Evolutionary conservation across 2,113 vertebrate genomes (phyloP).

Genomic region (Percopsis transmontana): DNA sequence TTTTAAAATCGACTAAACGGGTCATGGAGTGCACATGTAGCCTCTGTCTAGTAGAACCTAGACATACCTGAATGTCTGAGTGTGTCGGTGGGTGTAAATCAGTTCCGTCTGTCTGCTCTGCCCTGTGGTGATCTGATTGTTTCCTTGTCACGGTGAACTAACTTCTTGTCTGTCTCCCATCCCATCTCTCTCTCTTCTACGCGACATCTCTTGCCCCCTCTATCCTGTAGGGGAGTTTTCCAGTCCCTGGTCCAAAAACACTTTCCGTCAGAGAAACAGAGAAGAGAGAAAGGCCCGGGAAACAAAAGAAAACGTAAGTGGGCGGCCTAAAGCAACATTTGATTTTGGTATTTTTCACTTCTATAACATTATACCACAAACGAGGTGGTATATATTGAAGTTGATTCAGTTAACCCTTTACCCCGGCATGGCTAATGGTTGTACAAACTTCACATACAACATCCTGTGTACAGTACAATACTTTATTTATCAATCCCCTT

Average conservation of each 20-base stretch:
- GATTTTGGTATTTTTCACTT: neutral
- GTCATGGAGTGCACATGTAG: neutral
- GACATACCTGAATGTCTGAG: slow-evolving; percentile 33
- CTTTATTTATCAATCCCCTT: too few relatives aligned
- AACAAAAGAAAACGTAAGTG: slow-evolving; percentile 93
- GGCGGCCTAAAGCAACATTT: neutral
- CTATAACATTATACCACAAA: neutral
- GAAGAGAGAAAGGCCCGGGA: slow-evolving; percentile 85
- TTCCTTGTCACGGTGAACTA: slow-evolving; percentile 19
- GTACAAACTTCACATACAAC: too few relatives aligned
- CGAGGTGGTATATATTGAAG: neutral
- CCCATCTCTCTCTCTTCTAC: neutral
- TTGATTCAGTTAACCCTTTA: slow-evolving; percentile 6
- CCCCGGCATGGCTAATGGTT: neutral
- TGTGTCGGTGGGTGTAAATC: slow-evolving; percentile 5
- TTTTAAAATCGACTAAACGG: slow-evolving; percentile 8
- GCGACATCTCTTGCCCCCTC: slow-evolving; percentile 49
- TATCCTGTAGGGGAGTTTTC: slow-evolving; percentile 89
- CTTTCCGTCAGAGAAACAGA: slow-evolving; percentile 94
- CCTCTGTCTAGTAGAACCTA: slow-evolving; percentile 28
- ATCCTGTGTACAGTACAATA: too few relatives aligned
- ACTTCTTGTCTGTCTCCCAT: neutral
- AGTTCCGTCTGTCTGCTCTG: neutral
- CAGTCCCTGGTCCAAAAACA: slow-evolving; percentile 95
- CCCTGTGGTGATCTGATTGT: neutral